Base-by-base conservation (phyloP, 2,888 invertebrate species). In the Erynnis tages region DNA sequence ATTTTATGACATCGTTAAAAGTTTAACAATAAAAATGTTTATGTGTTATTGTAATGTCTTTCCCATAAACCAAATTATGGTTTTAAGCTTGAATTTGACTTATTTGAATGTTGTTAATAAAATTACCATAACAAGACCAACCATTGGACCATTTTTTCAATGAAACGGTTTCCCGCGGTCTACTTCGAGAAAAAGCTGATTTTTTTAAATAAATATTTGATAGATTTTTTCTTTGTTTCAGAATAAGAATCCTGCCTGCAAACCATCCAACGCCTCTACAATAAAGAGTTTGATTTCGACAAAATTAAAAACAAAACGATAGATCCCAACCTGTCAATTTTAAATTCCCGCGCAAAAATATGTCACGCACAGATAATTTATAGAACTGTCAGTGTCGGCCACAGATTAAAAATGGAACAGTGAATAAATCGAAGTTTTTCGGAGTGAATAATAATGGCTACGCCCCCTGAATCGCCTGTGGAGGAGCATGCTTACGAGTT, bases 401-500 rank as follows among this genome's bases (percentile, higher is more conserved):
- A 56, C 49, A 60, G 57, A 47, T 54, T 40, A 52, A 53, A 55
- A 43, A 58, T 52, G 54, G 40, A 54, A 50, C 48, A 57, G 55
- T 58, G 54, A 60, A 55, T 56, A 54, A 54, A 38, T 56, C 55
- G 37, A 21, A 54, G 43, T 43, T 44, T 44, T 53, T 52, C 30
- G 37, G 19, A 48, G 16, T 17, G 7, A 14, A 14, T 14, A 54
- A 81, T 77, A 61, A 96, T 96, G 96, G 95, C 95, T 68, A 95
- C 96, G 61, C 96, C 96, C 59, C 95, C 96, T 55, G 96, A 96
- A 62, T 95, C 95, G 61, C 95, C 96, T 45, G 93, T 95, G 60
- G 96, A 96, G 81, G 96, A 96, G 82, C 94, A 94, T 65, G 94
- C 95, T 58, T 96, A 94, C 79, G 96, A 96, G 76, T 91, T 96